Evolutionary conservation across 2,888 invertebrate genomes (phyloP).

Genomic region (Cerastis leucographa): DNA sequence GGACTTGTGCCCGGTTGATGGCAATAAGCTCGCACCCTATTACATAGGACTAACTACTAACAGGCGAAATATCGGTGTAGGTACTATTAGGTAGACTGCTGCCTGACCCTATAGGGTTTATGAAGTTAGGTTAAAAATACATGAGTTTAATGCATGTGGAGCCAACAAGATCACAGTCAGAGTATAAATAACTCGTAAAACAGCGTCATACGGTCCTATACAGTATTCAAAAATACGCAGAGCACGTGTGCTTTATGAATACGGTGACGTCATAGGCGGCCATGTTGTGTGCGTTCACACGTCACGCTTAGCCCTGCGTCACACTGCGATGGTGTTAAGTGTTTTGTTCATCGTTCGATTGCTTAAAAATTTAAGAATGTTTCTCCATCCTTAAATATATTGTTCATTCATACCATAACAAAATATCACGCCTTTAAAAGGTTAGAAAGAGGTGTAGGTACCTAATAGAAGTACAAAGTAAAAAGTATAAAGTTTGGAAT

Average conservation of each 20-base stretch:
- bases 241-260: conserved; percentile 59
- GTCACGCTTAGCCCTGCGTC: conserved; percentile 55
- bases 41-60: no score
- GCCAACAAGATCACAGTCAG: background rate
- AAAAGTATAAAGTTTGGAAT: no score
- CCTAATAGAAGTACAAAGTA: no score
- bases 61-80: no score
- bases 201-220: conserved; percentile 27
- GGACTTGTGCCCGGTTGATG: no score
- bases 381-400: no score
- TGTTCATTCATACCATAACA: no score
- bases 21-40: no score
- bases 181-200: conserved; percentile 28
- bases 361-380: background rate
- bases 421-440: no score
- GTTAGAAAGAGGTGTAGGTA: no score
- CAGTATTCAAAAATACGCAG: conserved; percentile 53
- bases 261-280: conserved; percentile 63
- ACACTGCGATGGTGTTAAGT: conserved; percentile 28
- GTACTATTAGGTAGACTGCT: no score
- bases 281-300: conserved; percentile 61
- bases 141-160: background rate
- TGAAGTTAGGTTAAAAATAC: background rate
- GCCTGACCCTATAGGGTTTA: no score
- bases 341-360: background rate